Evolutionary conservation across 2,797 vertebrate genomes (phyloP).

Genomic region (Betta splendens): DNA sequence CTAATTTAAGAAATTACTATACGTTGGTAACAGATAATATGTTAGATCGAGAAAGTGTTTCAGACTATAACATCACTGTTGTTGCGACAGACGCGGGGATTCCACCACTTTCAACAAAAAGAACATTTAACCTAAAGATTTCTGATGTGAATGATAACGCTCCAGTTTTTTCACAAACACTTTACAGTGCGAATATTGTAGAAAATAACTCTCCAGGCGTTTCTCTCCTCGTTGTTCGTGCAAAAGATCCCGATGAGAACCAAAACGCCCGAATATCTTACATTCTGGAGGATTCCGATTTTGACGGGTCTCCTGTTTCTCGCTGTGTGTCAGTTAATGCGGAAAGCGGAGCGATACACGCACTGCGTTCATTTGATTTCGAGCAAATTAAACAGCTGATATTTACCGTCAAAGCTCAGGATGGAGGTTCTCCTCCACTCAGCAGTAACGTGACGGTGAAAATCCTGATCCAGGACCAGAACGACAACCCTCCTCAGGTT

Average conservation of each 20-base stretch:
- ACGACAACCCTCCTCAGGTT: too few species aligned
- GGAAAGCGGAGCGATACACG: conserved; percentile 69
- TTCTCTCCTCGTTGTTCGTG: conserved; percentile 47
- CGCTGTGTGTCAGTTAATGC: conserved; percentile 59
- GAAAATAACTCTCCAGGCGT: conserved; percentile 68
- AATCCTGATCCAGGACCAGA: conserved; percentile 64
- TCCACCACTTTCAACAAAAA: conserved; percentile 52
- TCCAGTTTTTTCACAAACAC: conserved; percentile 57
- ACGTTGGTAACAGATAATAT: conserved; percentile 59
- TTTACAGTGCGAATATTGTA: conserved; percentile 35
- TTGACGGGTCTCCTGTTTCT: conserved; percentile 28
- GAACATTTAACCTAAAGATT: conserved; percentile 52
- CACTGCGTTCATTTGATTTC: conserved; percentile 80
- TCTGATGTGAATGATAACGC: conserved; percentile 77
- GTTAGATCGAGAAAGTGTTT: conserved; percentile 67
- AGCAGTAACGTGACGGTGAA: conserved; percentile 67
- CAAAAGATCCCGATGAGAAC: conserved; percentile 63
- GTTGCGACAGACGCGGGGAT: conserved; percentile 64
- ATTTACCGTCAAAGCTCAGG: conserved; percentile 64
- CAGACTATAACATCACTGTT: conserved; percentile 72
- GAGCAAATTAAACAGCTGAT: conserved; percentile 67
- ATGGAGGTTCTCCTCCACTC: conserved; percentile 73
- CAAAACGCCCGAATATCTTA: conserved; percentile 77
- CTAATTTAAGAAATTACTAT: conserved; percentile 66
- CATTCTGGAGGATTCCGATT: conserved; percentile 44